Base-by-base conservation (phyloP, 2,797 vertebrate genomes). In the Gambusia yucatana region DNA sequence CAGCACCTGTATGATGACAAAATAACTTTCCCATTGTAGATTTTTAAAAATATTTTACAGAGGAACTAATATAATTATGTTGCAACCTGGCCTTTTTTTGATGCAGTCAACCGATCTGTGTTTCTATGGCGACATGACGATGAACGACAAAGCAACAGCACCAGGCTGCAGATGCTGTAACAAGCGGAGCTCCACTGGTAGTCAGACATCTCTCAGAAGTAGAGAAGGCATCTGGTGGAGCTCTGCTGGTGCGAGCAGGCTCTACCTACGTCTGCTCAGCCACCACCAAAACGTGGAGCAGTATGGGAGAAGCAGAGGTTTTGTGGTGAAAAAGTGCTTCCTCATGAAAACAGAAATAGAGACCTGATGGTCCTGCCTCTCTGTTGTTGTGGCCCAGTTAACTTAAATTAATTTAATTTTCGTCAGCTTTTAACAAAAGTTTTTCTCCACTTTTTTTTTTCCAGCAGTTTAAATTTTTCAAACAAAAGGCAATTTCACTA, bases 1-100 rank as follows among this genome's bases (percentile, higher is more conserved):
- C 84, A 74, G 87, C 85, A 69, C 25, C 22, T 44, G 25, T 44
- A n/a, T 43, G 25, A n/a, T 44, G 11, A n/a, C 39, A n/a, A n/a
- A 44, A n/a, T 11, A 44, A 70, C 41, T 14, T 44, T 70, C 25
- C 67, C 3, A n/a, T 16, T 41, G 59, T 20, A 7, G 2, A 63
- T 36, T 36, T 36, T 61, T 20, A 6, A 14, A 43, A 13, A 44
- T 69, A 5, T 25, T 43, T 70, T 28, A 6, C n/a, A 70, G 25
- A 3, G 11, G 41, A 28, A 70, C 10, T 16, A 70, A 46, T 28
- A 25, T 30, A 30, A 39, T 44, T 22, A 44, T 14, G 11, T 70
- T 7, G 28, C 39, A 70, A 43, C 41, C 39, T 28, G 39, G 22
- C 28, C 25, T 43, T 70, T 25, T 44, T 70, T 44, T 25, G 13